phyloP scores from a whole-genome alignment of 2,113 vertebrate species.

The Manacus vitellinus region DNA sequence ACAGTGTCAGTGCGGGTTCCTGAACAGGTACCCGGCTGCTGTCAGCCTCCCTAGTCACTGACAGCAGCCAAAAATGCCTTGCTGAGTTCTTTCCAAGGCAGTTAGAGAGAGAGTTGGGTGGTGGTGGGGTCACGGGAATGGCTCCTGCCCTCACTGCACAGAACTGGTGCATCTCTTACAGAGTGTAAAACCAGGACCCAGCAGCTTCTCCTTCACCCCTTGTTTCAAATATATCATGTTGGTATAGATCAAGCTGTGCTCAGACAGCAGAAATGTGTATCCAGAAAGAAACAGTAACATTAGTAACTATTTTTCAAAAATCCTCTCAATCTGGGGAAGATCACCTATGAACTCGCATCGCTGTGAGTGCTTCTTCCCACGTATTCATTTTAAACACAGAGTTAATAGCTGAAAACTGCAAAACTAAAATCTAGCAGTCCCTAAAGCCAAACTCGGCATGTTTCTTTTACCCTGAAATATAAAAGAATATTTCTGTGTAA shows the following conservation, averaged over 20 bases:
- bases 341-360: neutral
- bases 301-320: neutral
- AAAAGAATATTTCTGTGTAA: neutral
- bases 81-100: neutral
- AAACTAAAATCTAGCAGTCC: neutral
- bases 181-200: fast-evolving
- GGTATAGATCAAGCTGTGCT: neutral
- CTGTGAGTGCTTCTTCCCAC: neutral
- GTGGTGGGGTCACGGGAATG: neutral
- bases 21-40: neutral
- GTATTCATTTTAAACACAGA: neutral
- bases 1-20: neutral
- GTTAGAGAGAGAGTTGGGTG: neutral
- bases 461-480: neutral
- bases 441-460: neutral
- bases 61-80: neutral
- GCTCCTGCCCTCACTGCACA: neutral
- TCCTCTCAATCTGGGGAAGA: neutral
- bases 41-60: neutral
- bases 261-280: neutral
- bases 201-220: neutral
- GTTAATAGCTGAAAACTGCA: neutral
- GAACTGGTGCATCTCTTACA: neutral
- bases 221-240: neutral
- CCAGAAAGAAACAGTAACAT: neutral